Conservation (phyloP, 2,797 vertebrate genomes). For the Merluccius polli region DNA sequence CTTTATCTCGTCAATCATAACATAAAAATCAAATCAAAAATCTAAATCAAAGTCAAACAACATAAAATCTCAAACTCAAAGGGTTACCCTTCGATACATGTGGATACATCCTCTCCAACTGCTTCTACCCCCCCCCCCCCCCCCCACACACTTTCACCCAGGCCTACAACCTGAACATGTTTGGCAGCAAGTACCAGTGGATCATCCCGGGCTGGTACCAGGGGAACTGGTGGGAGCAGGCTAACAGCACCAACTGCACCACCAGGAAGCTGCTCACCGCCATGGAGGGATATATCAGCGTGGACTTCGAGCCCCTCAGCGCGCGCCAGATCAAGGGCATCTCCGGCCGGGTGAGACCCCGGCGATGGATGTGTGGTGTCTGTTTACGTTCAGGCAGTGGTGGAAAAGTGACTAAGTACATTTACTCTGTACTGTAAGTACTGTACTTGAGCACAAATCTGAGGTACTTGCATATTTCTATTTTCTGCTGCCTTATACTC, state of each 20-base stretch:
- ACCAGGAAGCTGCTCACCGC: conserved; percentile 89
- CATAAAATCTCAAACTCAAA: not conserved
- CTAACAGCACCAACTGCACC: conserved; percentile 90
- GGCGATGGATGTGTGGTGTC: too few species aligned
- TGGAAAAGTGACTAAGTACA: too few species aligned
- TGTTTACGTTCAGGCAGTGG: too few species aligned
- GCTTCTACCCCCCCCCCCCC: not conserved
- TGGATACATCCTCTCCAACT: not conserved
- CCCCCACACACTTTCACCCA: too few species aligned
- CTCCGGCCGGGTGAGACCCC: conserved; percentile 86
- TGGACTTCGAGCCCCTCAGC: conserved; percentile 98
- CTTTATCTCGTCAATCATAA: not conserved
- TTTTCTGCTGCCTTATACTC: too few species aligned
- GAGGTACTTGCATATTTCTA: too few species aligned
- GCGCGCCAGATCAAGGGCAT: conserved; percentile 91
- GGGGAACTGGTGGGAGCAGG: conserved; percentile 95
- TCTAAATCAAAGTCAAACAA: not conserved
- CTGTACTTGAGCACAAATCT: too few species aligned
- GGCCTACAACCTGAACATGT: conserved; percentile 96
- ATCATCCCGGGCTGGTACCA: conserved; percentile 99
- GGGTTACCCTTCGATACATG: not conserved
- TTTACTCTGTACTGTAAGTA: too few species aligned
- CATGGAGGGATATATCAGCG: conserved; percentile 98
- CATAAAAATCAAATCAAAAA: too few species aligned
- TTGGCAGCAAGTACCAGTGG: conserved; percentile 98